Percentiles rank a stretch among this genome's conserved stretches.
These are phyloP conservation scores for Plagodis pulveraria DNA, from an alignment of 2,888 invertebrate genomes.

Conservation along the genomic window DNA sequence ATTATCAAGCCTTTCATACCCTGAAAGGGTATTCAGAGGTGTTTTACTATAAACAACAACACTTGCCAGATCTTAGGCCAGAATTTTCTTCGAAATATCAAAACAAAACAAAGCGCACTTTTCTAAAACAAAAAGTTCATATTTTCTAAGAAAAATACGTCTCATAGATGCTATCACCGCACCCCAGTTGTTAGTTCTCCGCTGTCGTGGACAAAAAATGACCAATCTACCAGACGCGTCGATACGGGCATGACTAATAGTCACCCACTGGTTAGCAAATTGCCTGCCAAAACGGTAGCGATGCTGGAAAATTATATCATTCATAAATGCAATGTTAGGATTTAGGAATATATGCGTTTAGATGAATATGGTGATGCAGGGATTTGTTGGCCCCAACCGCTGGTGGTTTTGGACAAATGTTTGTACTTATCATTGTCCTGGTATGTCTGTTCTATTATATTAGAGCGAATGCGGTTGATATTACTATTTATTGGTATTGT, in stretches of 20 bases:
- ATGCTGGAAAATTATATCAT: conserved; percentile 83
- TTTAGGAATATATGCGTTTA: conserved; percentile 65
- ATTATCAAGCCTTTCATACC: too few relatives aligned
- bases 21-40: too few relatives aligned
- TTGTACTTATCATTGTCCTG: conserved; percentile 50
- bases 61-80: too few relatives aligned
- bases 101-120: not conserved
- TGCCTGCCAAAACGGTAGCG: conserved; percentile 73
- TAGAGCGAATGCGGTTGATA: not conserved
- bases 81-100: not conserved
- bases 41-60: too few relatives aligned
- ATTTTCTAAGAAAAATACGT: conserved; percentile 33
- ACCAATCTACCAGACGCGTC: conserved; percentile 71
- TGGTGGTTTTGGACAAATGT: conserved; percentile 55
- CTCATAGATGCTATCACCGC: conserved; percentile 53
- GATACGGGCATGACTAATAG: conserved; percentile 80
- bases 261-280: conserved; percentile 73
- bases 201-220: conserved; percentile 72
- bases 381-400: conserved; percentile 64
- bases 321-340: conserved; percentile 76
- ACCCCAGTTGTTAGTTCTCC: conserved; percentile 62
- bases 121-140: not conserved
- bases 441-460: conserved; percentile 19
- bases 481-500: not conserved
- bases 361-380: conserved; percentile 68